Evolutionary conservation across 92 coral and sea anemone species (phyloP), one percentile per base, ranked within the genome.

Genomic region (Actinernus sp.): DNA sequence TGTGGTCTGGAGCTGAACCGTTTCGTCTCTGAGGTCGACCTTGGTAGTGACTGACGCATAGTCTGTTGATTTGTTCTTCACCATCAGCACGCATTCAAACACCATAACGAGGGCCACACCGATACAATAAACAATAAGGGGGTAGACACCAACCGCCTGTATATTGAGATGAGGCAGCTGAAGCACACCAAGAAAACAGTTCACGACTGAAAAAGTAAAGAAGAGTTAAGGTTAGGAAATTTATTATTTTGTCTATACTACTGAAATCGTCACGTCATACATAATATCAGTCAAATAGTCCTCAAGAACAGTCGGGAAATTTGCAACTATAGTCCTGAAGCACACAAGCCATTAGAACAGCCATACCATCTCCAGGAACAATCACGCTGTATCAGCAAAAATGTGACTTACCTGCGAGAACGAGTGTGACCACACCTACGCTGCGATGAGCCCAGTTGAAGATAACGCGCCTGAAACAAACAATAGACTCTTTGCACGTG

Each of bases 381-480:
- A n/a, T n/a, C n/a, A n/a, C n/a, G n/a, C n/a, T n/a, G n/a, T n/a
- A n/a, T n/a, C n/a, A n/a, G n/a, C n/a, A n/a, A 0, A 36, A 10
- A 5, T 44, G 16, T 12, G 30, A 76, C 78, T 37, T 52, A 83
- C 89, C 69, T 20, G 79, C 89, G 4, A 83, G 79, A 18, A 54
- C 21, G 2, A 83, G 67, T 3, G 79, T 59, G 22, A 37, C 17
- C 36, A 83, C 1, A 26, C 89, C 89, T 41, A 83, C 84, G 27
- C 40, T 18, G 31, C 89, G 89, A 43, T 83, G 89, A 48, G 79
- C 61, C 83, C 64, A 67, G 89, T 75, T 83, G 46, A 83, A 83
- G 38, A 83, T 59, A 49, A 50, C 51, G 13, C 89, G 89, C 20
- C 89, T 83, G 39, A 73, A 73, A 71, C 17, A 12, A 71, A 45